Base-by-base conservation (phyloP, 2,113 vertebrate genomes). In the Psophia crepitans region DNA sequence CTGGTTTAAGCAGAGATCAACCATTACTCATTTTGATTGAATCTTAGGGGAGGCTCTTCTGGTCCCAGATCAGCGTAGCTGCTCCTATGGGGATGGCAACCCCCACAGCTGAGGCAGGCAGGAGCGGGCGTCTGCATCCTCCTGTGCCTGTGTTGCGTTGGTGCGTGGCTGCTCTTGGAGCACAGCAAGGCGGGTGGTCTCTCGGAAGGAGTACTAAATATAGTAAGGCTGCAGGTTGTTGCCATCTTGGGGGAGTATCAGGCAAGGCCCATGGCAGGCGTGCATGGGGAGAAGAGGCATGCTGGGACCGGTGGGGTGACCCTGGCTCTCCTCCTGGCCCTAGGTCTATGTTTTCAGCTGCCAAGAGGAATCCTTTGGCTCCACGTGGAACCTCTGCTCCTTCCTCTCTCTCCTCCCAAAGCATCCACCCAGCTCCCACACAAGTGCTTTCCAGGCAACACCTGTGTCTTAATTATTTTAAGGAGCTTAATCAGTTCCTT, bases 101-200 rank as follows among this genome's bases (percentile, higher is more conserved):
- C n/a, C 22, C 44, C 1, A 2, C 0, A 1, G 27, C n/a, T 58
- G 0, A 35, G 70, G 48, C 66, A 44, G 65, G 20, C 9, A 8
- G 66, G 77, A 58, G 24, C 58, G n/a, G 43, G n/a, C 53, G 39
- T 37, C 87, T 84, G 68, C 54, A 37, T 64, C 65, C 63, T 76
- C 28, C 1, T 5, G 1, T 70, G 60, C n/a, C 60, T 43, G 63
- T 28, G 6, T 3, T 8, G 64, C 27, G 24, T 2, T 23, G 12
- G 32, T 44, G 19, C 10, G 11, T n/a, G 61, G 66, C 37, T 66
- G 37, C 19, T n/a, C 30, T 22, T 1, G 2, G 57, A 49, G 87
- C 32, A 17, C n/a, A 33, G 73, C 64, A 35, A 35, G 63, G 60
- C 0, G 3, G 32, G 9, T 58, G 71, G 37, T 39, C 57, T 58